Percentiles rank a stretch among this genome's conserved stretches.
Evolutionary conservation across 2,888 invertebrate species (phyloP).

Genomic region (Zeuzera pyrina): DNA sequence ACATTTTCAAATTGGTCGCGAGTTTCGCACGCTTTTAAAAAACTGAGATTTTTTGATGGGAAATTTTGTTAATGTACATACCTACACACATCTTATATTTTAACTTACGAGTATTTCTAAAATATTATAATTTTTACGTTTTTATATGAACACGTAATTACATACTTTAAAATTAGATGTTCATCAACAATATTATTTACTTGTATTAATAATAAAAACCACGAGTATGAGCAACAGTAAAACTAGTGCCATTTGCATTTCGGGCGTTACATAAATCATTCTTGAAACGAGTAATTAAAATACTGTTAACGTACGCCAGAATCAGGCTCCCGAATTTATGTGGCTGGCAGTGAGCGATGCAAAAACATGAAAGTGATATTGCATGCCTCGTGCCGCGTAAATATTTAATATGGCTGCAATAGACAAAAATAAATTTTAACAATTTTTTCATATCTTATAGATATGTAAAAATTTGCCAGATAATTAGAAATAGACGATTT

Average conservation of each 20-base stretch:
- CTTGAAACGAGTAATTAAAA: conserved; percentile 70
- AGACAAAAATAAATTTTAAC: no score
- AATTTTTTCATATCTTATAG: no score
- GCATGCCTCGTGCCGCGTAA: conserved; percentile 15
- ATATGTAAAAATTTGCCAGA: no score
- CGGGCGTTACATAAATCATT: conserved; percentile 60
- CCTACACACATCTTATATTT: no score
- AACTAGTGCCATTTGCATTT: conserved; percentile 38
- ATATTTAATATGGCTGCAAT: no score
- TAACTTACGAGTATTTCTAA: no score
- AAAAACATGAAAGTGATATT: conserved; percentile 37
- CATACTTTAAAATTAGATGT: neutral
- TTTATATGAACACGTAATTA: conserved; percentile 2
- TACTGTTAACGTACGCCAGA: conserved; percentile 53
- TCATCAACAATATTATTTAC: neutral
- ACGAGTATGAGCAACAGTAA: conserved; percentile 20
- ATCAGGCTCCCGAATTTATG: conserved; percentile 61
- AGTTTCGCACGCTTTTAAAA: conserved; percentile 44
- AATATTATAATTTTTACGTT: conserved; percentile 17
- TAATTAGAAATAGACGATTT: no score
- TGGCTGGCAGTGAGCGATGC: conserved; percentile 26
- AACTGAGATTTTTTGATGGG: conserved; percentile 8
- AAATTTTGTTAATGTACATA: no score
- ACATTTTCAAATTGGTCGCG: conserved; percentile 42
- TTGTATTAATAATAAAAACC: conserved; percentile 18